Evolutionary conservation across 37 sponge, comb jelly and placozoan genomes (phyloP).

Genomic region (Beroe forskalii): DNA sequence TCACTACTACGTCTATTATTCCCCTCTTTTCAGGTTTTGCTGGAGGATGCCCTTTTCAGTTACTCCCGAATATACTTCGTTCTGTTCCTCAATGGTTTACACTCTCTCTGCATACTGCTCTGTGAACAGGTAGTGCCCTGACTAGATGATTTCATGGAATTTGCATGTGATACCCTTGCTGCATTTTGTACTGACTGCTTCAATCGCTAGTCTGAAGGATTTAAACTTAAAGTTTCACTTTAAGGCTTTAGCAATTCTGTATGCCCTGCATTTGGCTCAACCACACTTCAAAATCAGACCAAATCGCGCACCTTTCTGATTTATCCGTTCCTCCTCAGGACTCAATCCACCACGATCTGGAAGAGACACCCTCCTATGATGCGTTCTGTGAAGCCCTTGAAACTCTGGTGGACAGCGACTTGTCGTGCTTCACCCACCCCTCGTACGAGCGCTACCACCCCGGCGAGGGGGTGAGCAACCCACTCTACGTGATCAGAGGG

Average conservation of each 20-base stretch:
- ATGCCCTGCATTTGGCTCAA: no score
- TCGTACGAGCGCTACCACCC: background rate
- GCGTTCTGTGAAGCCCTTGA: background rate
- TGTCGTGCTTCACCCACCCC: background rate
- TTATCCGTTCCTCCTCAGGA: no score
- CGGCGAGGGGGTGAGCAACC: background rate
- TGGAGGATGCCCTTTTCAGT: background rate
- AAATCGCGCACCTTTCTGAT: no score
- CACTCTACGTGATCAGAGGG: background rate
- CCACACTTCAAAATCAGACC: no score
- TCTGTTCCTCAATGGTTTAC: background rate
- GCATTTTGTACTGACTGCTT: no score
- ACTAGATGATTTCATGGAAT: no score
- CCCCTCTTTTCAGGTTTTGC: conserved; percentile 1
- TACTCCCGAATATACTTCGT: conserved; percentile 47
- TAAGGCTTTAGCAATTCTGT: no score
- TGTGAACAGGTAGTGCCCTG: no score
- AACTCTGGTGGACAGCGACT: background rate
- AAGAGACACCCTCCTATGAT: background rate
- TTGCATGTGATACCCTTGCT: no score
- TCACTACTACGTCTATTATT: no score
- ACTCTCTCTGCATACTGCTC: conserved; percentile 41
- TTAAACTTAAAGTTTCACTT: no score
- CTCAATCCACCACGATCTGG: background rate
- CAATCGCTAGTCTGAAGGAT: no score